Evolutionary conservation across 2,888 invertebrate genomes (phyloP), one percentile per base, ranked within the genome.

Genomic region (Dynastes grantii): DNA sequence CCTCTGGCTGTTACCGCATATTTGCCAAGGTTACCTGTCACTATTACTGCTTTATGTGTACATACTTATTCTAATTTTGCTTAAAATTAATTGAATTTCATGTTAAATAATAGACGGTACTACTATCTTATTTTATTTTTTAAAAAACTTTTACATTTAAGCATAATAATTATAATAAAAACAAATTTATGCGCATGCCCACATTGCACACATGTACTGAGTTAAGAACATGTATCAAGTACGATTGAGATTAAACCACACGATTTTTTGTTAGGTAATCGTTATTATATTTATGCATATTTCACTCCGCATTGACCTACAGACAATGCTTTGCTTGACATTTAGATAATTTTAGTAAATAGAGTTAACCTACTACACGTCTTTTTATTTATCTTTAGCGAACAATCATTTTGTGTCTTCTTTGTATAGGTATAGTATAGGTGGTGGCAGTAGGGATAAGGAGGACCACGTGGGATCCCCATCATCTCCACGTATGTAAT

Each of bases 131-230:
- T 51, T 78, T 81, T 80, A 77, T 79, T 85, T 85, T 85, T 86
- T 85, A 84, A 85, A 87, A 86, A 87, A 87, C 85, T 61, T 80
- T 85, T 85, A 86, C 86, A 85, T 85, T 85, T 84, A 87, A 87
- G 87, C 87, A 85, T 82, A 84, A 84, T 79, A 68, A 65, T 65
- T 13, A 65, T 76, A 83, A 83, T 82, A 78, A 82, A 75, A 58
- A 83, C 82, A 80, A 82, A 83, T 83, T 81, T 81, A 80, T 80
- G 81, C 80, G 81, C 80, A 82, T 79, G 78, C 78, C 77, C 78
- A 80, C 58, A 51, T 22, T 76, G 80, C 78, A 78, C 82, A 83
- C 81, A 83, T 82, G 80, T 81, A 82, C 81, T 83, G 83, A 84
- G 76, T 77, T 77, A 76, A 75, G 77, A 79, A 79, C 79, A 79